phyloP scores from a whole-genome alignment of 2,797 vertebrate genomes.

The Notolepis coatsorum region DNA sequence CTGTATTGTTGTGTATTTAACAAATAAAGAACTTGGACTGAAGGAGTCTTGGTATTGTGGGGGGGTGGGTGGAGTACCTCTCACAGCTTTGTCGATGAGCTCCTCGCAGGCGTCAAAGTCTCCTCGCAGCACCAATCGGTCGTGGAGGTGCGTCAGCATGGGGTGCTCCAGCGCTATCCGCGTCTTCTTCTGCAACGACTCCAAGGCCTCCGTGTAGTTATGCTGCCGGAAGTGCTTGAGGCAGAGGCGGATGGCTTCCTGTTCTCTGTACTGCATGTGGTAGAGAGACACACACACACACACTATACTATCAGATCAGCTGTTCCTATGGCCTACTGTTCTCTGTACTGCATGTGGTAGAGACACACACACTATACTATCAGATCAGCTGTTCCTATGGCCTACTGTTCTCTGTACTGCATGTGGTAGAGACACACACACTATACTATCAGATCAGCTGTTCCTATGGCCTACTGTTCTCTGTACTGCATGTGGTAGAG shows the following conservation, averaged over 20 bases:
- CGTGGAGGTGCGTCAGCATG: conserved; percentile 97
- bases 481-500: too few species aligned
- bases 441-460: too few species aligned
- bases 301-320: not conserved
- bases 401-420: too few species aligned
- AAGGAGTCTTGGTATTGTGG: not conserved
- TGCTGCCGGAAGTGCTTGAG: conserved; percentile 99
- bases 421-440: too few species aligned
- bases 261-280: conserved; percentile 95
- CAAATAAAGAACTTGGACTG: too few species aligned
- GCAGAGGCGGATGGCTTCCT: conserved; percentile 99
- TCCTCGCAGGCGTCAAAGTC: conserved; percentile 98
- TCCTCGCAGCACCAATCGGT: conserved; percentile 94
- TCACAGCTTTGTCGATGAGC: conserved; percentile 98
- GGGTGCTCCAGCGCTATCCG: conserved; percentile 96
- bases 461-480: too few species aligned
- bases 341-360: too few species aligned
- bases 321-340: not conserved
- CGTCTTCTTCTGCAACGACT: conserved; percentile 99
- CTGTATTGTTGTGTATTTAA: too few species aligned
- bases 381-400: too few species aligned
- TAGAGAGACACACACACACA: not conserved
- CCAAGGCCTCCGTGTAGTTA: conserved; percentile 99
- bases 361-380: too few species aligned
- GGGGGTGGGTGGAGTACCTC: conserved; percentile 79